Evolutionary conservation across 2,797 vertebrate genomes (phyloP).

Genomic region (Helicolenus hilgendorfi): DNA sequence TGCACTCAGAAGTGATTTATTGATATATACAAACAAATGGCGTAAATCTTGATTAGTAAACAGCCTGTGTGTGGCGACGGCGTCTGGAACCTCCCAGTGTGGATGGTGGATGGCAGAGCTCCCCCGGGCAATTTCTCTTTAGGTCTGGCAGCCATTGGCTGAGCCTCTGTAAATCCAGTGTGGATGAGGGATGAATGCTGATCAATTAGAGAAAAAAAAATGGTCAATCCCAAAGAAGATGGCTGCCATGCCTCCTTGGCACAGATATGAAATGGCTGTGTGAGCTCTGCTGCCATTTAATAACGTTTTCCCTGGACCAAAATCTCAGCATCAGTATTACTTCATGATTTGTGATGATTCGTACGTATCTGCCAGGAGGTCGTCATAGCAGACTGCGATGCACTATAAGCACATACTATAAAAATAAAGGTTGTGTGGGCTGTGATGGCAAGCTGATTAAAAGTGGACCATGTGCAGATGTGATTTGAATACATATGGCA

Average conservation of each 20-base stretch:
- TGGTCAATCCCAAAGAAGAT: conserved; percentile 35
- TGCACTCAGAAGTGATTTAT: conserved; percentile 65
- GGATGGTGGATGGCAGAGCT: conserved; percentile 53
- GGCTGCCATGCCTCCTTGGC: conserved; percentile 33
- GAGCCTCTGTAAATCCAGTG: conserved; percentile 64
- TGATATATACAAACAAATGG: conserved; percentile 50
- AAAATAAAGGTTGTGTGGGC: background rate
- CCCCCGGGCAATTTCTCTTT: conserved; percentile 67
- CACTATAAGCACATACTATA: background rate
- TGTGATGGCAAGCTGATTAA: background rate
- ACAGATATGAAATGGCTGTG: conserved; percentile 14
- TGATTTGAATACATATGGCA: background rate
- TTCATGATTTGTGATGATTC: background rate
- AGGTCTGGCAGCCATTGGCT: conserved; percentile 57
- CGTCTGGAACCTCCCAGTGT: conserved; percentile 51
- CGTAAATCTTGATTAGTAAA: conserved; percentile 71
- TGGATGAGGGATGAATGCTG: conserved; percentile 74
- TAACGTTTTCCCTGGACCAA: background rate
- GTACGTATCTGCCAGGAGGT: background rate
- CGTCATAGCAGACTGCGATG: background rate
- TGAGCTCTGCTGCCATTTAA: conserved; percentile 8
- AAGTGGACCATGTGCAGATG: background rate
- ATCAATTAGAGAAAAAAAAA: conserved; percentile 73
- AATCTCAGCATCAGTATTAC: conserved; percentile 8
- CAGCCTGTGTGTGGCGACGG: conserved; percentile 33